phyloP scores from a whole-genome alignment of 1,140 invertebrate genomes.

The Ceratina australensis region DNA sequence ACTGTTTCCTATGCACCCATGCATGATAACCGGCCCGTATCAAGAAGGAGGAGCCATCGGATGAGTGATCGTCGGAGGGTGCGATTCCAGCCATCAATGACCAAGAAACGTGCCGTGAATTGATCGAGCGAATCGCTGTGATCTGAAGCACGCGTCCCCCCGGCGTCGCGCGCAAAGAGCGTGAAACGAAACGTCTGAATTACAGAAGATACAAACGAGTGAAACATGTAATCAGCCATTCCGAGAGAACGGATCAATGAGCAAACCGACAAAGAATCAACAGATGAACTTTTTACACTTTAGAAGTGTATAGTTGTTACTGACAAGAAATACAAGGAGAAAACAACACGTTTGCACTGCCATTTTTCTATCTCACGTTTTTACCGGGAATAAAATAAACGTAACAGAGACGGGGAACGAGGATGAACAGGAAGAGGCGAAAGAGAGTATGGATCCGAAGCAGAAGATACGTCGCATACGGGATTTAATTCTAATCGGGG shows the following conservation, averaged over 20 bases:
- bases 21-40: conserved; percentile 89
- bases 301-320: conserved; percentile 44
- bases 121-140: conserved; percentile 30
- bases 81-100: conserved; percentile 60
- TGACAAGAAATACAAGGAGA: conserved; percentile 16
- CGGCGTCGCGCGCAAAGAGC: neutral
- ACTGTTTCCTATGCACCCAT: conserved; percentile 90
- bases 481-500: conserved; percentile 59
- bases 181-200: neutral
- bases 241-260: neutral
- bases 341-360: conserved; percentile 66
- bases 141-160: neutral
- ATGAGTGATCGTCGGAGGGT: conserved; percentile 64
- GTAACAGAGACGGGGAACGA: conserved; percentile 1
- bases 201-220: neutral
- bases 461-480: conserved; percentile 5
- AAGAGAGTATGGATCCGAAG: conserved; percentile 24
- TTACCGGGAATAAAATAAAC: conserved; percentile 47
- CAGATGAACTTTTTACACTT: neutral
- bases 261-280: neutral
- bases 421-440: neutral
- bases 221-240: neutral
- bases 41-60: conserved; percentile 83
- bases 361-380: conserved; percentile 71
- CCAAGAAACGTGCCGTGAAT: conserved; percentile 45